phyloP scores from a whole-genome alignment of 2,797 vertebrate species.

The Phoxinus dragarum region DNA sequence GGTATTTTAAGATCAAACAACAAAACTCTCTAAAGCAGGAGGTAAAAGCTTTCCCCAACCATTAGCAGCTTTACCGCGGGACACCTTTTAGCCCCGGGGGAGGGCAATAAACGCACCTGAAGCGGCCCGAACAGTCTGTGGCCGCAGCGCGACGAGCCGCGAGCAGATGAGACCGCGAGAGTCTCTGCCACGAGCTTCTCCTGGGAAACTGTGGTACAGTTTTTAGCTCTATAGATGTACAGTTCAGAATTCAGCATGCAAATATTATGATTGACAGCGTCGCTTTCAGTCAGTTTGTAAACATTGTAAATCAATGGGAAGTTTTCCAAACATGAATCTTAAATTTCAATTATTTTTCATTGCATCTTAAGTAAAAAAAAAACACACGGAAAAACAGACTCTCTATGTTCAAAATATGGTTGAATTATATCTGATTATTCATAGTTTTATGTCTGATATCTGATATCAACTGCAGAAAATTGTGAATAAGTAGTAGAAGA shows the following conservation, averaged over 20 bases:
- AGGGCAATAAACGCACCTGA: constrained; percentile 88
- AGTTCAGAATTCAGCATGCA: neutral
- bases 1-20: constrained; percentile 91
- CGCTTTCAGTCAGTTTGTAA: neutral
- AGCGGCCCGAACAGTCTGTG: constrained; percentile 84
- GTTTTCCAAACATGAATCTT: neutral
- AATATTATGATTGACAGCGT: neutral
- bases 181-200: neutral
- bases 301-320: neutral
- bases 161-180: constrained; percentile 62
- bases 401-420: neutral
- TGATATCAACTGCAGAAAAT: neutral
- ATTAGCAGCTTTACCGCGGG: constrained; percentile 82
- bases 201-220: neutral
- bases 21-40: constrained; percentile 84
- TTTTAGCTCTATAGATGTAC: neutral
- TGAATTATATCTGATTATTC: neutral
- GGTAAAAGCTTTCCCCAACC: constrained; percentile 84
- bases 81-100: constrained; percentile 87
- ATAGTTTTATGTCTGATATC: neutral
- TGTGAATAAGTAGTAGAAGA: neutral
- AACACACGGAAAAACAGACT: neutral
- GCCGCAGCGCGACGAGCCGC: constrained; percentile 75
- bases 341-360: neutral
- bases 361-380: no score